A percentile compares a stretch with the other conserved stretches of the same genome.
Evolutionary conservation across 2,888 invertebrate genomes (phyloP).

Genomic region (Blomia tropicalis): DNA sequence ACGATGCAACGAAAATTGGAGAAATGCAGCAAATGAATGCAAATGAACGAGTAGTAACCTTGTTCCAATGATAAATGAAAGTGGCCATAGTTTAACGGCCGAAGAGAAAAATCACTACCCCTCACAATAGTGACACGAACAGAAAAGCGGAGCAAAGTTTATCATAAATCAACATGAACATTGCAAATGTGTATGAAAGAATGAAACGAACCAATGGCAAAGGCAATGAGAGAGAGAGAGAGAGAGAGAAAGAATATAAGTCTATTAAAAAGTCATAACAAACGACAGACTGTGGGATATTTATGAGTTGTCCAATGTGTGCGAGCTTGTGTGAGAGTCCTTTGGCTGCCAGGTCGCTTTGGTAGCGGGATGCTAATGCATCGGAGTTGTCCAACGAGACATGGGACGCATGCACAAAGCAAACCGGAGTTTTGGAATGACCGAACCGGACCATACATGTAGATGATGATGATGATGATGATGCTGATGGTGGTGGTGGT

Average conservation of each 20-base stretch:
- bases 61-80: slow-evolving; percentile 7
- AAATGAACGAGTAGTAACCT: not conserved
- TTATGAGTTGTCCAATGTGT: slow-evolving; percentile 11
- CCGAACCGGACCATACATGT: no score
- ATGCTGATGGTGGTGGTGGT: no score
- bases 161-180: slow-evolving; percentile 11
- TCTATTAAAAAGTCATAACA: slow-evolving; percentile 15
- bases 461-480: no score
- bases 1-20: not conserved
- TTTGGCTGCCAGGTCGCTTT: not conserved
- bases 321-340: not conserved
- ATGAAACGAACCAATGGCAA: not conserved
- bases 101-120: slow-evolving; percentile 11
- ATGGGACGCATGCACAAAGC: not conserved
- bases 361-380: not conserved
- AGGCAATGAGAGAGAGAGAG: not conserved
- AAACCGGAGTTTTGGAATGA: no score
- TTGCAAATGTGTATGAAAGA: not conserved
- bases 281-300: slow-evolving; percentile 14
- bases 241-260: not conserved
- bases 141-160: slow-evolving; percentile 11
- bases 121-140: not conserved
- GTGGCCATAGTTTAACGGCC: not conserved
- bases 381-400: no score
- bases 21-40: not conserved